Evolutionary conservation across 1,140 invertebrate genomes (phyloP), one percentile per base, ranked within the genome.

Genomic region (Drosophila orena): DNA sequence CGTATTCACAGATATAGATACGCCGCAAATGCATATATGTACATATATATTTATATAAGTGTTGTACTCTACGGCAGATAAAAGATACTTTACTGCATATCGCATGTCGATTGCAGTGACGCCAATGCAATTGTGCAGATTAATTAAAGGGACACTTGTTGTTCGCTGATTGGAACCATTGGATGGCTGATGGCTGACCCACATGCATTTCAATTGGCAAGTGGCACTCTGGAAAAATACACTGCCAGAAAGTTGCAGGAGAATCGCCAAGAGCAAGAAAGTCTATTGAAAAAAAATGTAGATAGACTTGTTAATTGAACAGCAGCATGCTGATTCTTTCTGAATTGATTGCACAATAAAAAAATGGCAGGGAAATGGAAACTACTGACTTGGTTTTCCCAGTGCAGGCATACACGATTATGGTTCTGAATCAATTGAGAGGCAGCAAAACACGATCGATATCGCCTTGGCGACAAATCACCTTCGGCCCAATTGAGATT

Each of bases 401-500:
- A 27, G 58, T 73, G 34, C 10, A 38, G 30, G 43, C 34, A 52
- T 81, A 75, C n/a, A n/a, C n/a, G n/a, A n/a, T n/a, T 81, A 74
- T 86, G 86, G 77, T 75, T 15, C 49, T 20, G 81, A 85, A 77
- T 81, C 78, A 85, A 86, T 85, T 81, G 80, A 72, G 42, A 38
- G 40, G 43, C 57, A 38, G 30, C 64, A 55, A 54, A 66, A 81
- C 77, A 57, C 60, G 72, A 83, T 71, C 68, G 69, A 72, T 38
- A 30, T 72, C 60, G 75, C 75, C 80, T 84, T 84, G 80, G 60
- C 80, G 80, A 79, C 76, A 70, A 72, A 60, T 85, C 73, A 85
- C 81, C 81, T 85, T 85, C 81, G 79, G 73, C 64, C 76, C 81
- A 85, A 85, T 85, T 86, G 57, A 62, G 37, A n/a, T 24, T 24